Evolutionary conservation across 30 jellyfish, hydroid and myxozoan genomes (phyloP).

Genomic region (Aurelia sp.): DNA sequence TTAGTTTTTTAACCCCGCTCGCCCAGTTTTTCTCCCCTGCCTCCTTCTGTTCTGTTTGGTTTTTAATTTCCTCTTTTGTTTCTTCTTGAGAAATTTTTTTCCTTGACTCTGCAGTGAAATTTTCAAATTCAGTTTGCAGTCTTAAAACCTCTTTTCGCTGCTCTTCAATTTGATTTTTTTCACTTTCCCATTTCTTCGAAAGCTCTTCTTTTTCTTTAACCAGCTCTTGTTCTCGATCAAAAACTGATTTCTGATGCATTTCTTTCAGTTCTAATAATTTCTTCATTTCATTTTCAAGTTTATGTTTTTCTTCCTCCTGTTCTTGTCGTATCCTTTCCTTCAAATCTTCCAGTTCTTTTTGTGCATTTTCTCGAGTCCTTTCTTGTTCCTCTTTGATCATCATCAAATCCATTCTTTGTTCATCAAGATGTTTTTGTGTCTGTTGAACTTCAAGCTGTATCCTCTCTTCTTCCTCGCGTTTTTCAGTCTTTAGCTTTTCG

Average conservation of each 20-base stretch:
- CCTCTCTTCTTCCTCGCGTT: conserved; percentile 75
- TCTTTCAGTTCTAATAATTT: conserved; percentile 70
- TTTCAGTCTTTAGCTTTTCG: conserved; percentile 72
- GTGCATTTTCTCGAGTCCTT: conserved; percentile 75
- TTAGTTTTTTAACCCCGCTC: conserved; percentile 10
- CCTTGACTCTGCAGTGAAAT: conserved; percentile 35
- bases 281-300: conserved; percentile 85
- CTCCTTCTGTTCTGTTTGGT: conserved; percentile 10
- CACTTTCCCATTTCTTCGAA: conserved; percentile 72
- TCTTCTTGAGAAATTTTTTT: conserved; percentile 36
- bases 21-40: conserved; percentile 5
- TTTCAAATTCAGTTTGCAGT: conserved; percentile 81
- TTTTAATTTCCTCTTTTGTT: conserved; percentile 4
- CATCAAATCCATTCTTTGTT: conserved; percentile 61
- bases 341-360: conserved; percentile 73
- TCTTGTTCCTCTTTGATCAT: conserved; percentile 85
- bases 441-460: conserved; percentile 67
- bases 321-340: conserved; percentile 81
- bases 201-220: conserved; percentile 84
- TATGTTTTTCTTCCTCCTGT: conserved; percentile 73
- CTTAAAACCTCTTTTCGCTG: conserved; percentile 85
- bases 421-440: conserved; percentile 81
- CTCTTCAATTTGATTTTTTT: conserved; percentile 70
- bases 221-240: conserved; percentile 68
- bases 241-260: conserved; percentile 72